A percentile compares a stretch with the other conserved stretches of the same genome.
Evolutionary conservation across 2,888 invertebrate species (phyloP).

Genomic region (Melieria omissa): DNA sequence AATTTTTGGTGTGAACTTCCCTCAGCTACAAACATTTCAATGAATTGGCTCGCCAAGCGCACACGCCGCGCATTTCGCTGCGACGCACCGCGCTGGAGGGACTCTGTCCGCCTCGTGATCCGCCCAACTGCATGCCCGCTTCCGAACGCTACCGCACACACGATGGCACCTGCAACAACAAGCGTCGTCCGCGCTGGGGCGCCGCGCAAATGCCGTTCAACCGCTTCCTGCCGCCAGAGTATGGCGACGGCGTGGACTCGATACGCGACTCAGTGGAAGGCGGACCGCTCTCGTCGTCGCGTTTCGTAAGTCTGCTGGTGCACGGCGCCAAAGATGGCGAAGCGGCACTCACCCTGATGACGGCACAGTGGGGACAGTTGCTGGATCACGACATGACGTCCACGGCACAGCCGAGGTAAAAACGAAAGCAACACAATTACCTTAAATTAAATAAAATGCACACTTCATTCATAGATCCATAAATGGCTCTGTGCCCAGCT

Average conservation of each 20-base stretch:
- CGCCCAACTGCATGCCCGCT: conserved; percentile 77
- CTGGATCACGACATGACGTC: conserved; percentile 89
- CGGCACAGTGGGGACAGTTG: conserved; percentile 94
- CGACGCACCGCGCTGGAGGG: conserved; percentile 65
- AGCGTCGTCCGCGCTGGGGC: conserved; percentile 80
- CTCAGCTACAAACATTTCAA: conserved; percentile 62
- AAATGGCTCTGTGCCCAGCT: conserved; percentile 82
- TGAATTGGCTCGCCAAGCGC: conserved; percentile 63
- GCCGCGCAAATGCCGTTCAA: conserved; percentile 85
- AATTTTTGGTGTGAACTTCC: neutral
- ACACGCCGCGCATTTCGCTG: conserved; percentile 62
- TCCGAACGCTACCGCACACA: conserved; percentile 82
- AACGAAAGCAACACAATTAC: too few species aligned
- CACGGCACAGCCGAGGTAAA: conserved; percentile 76
- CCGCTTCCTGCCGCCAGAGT: conserved; percentile 82
- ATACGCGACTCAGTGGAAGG: conserved; percentile 71
- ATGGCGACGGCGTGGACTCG: conserved; percentile 77
- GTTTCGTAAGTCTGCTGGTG: conserved; percentile 77
- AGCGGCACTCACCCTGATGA: conserved; percentile 78
- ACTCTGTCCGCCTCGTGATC: conserved; percentile 74
- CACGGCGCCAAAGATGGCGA: conserved; percentile 76
- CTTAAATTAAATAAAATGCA: neutral
- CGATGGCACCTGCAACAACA: conserved; percentile 91
- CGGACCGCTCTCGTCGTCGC: conserved; percentile 77
- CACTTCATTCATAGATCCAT: conserved; percentile 68